These are phyloP conservation scores for Nudaria mundana DNA, from an alignment of 2,888 invertebrate genomes.

Conservation along the genomic window DNA sequence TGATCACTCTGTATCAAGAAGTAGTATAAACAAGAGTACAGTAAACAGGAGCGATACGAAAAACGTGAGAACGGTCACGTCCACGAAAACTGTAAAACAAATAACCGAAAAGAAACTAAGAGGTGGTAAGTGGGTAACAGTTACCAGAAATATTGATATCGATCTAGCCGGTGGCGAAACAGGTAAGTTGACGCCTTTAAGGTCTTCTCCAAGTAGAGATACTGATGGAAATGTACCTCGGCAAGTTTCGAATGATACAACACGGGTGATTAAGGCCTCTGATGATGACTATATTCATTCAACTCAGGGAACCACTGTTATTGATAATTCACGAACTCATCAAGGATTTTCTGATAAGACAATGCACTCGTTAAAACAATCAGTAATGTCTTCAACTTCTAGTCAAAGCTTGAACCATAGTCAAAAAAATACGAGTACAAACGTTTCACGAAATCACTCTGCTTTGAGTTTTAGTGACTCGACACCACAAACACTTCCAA, in stretches of 20 bases:
- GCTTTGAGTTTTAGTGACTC: slow-evolving; percentile 42
- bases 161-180: slow-evolving; percentile 67
- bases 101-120: slow-evolving; percentile 80
- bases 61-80: slow-evolving; percentile 59
- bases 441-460: slow-evolving; percentile 31
- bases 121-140: slow-evolving; percentile 73
- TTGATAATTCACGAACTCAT: slow-evolving; percentile 38
- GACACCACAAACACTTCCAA: slow-evolving; percentile 40
- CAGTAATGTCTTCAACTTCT: slow-evolving; percentile 33
- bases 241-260: slow-evolving; percentile 34
- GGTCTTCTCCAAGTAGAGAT: slow-evolving; percentile 24
- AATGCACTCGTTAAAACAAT: slow-evolving; percentile 37
- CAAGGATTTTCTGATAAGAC: slow-evolving; percentile 40
- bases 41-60: slow-evolving; percentile 53
- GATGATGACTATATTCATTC: slow-evolving; percentile 36
- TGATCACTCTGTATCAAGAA: slow-evolving; percentile 46
- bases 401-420: slow-evolving; percentile 33
- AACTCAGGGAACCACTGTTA: slow-evolving; percentile 32
- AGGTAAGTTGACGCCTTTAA: slow-evolving; percentile 24
- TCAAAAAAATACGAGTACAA: slow-evolving; percentile 33
- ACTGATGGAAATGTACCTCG: slow-evolving; percentile 28
- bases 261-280: slow-evolving; percentile 42
- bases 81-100: slow-evolving; percentile 77
- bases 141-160: slow-evolving; percentile 84
- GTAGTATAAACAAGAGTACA: slow-evolving; percentile 43